Percentiles rank a stretch among this genome's conserved stretches.
Conservation (phyloP, 2,888 invertebrate species). For the Hirtodrosophila confusa region DNA sequence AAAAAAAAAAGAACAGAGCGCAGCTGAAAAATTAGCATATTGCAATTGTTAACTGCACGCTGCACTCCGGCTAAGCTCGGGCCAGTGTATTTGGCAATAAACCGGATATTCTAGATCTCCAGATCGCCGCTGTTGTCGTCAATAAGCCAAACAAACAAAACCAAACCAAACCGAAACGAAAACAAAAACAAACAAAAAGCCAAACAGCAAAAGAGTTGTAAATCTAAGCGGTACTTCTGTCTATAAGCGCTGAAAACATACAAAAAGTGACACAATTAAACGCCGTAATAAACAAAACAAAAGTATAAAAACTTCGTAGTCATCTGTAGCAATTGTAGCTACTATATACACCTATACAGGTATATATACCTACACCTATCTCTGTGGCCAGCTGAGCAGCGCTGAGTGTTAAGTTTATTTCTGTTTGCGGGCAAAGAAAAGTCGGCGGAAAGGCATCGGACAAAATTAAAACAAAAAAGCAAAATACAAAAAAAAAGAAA, state of each 20-base stretch:
- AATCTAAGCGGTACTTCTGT: constrained; percentile 33
- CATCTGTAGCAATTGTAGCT: constrained; percentile 17
- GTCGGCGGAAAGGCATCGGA: constrained; percentile 11
- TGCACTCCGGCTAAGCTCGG: constrained; percentile 25
- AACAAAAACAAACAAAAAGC: too few species aligned
- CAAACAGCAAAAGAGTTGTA: constrained; percentile 12
- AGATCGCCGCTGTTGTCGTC: constrained; percentile 25
- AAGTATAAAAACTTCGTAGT: constrained; percentile 1
- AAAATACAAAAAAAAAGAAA: too few species aligned
- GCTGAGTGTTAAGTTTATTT: constrained; percentile 76
- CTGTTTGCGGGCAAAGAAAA: constrained; percentile 52
- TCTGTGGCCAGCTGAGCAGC: constrained; percentile 38
- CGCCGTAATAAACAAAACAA: neutral
- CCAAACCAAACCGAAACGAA: constrained; percentile 7
- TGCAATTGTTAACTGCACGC: constrained; percentile 42
- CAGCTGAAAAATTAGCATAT: constrained; percentile 42
- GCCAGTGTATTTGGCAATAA: constrained; percentile 57
- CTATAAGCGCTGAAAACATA: constrained; percentile 11
- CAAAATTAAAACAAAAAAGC: too few species aligned
- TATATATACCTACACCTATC: constrained; percentile 4
- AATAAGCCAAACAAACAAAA: constrained; percentile 26
- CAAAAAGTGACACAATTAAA: constrained; percentile 49
- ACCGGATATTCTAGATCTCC: constrained; percentile 74
- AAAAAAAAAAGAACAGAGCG: neutral
- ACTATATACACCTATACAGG: constrained; percentile 14